Conservation (phyloP, 2,888 invertebrate species). For the Fragum fragum region DNA sequence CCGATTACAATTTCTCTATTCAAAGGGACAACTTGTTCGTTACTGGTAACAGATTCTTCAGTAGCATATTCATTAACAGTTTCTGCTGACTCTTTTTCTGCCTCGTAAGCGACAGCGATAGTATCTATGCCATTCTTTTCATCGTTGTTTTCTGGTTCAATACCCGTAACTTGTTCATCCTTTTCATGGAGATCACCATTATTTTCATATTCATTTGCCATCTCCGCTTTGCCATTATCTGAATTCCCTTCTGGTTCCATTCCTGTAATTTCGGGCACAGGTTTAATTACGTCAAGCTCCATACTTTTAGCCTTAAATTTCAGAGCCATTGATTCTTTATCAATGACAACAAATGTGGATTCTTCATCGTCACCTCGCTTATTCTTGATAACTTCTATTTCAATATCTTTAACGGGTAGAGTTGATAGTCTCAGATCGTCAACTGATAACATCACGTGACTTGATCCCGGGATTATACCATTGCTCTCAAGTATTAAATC, state of each 20-base stretch:
- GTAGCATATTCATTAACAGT: too few species aligned
- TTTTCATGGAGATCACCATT: neutral
- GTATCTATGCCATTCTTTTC: neutral
- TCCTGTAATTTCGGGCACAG: neutral
- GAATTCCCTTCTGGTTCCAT: neutral
- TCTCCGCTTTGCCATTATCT: neutral
- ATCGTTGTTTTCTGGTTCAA: neutral
- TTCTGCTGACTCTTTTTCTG: neutral
- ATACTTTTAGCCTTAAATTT: slow-evolving; percentile 36
- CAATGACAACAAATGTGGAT: slow-evolving; percentile 8
- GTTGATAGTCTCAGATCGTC: slow-evolving; percentile 9
- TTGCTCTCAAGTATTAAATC: slow-evolving; percentile 7
- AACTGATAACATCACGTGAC: slow-evolving; percentile 8
- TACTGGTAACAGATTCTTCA: too few species aligned
- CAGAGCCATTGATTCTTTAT: slow-evolving; percentile 25
- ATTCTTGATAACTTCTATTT: slow-evolving; percentile 1
- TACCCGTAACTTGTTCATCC: neutral
- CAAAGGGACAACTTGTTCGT: too few species aligned
- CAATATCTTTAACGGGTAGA: slow-evolving; percentile 18
- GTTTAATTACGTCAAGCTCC: slow-evolving; percentile 24
- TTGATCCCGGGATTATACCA: neutral
- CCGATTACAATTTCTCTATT: neutral
- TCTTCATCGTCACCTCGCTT: neutral
- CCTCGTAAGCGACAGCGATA: neutral
- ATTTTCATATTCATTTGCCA: neutral